Conservation (phyloP, 2,888 invertebrate species). For the Elysia crispata region DNA sequence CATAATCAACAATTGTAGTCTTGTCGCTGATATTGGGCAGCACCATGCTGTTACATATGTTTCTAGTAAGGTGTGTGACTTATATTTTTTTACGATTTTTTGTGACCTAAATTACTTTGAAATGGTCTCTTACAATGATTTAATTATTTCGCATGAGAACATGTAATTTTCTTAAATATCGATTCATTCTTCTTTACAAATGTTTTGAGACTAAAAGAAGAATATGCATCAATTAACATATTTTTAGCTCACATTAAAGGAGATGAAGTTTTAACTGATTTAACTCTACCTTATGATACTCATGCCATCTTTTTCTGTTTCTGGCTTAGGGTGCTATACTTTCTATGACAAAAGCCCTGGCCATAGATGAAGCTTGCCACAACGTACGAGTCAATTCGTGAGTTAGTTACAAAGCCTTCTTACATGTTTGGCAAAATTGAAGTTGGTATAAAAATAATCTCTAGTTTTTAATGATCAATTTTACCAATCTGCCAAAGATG, state of each 20-base stretch:
- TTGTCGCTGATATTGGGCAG: conserved; percentile 74
- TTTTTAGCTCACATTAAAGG: no score
- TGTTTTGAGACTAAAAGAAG: no score
- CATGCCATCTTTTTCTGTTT: neutral
- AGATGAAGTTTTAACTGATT: no score
- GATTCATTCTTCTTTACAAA: no score
- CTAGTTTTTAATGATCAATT: neutral
- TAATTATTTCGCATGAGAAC: neutral
- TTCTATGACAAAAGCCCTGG: conserved; percentile 74
- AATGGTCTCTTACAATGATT: neutral
- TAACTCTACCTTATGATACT: no score
- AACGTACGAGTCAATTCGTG: conserved; percentile 74
- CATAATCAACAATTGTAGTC: conserved; percentile 75
- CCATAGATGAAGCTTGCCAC: conserved; percentile 74
- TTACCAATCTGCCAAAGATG: neutral
- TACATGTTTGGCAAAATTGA: neutral
- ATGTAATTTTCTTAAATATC: no score
- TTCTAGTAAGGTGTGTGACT: conserved; percentile 71
- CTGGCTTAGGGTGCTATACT: conserved; percentile 70
- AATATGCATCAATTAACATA: no score
- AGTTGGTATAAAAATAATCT: neutral
- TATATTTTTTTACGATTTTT: neutral
- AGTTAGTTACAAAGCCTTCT: conserved; percentile 49
- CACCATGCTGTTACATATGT: conserved; percentile 72
- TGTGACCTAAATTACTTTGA: no score